Percentiles rank a stretch among this genome's conserved stretches.
Conservation (phyloP, 2,888 invertebrate species). For the Mimas tiliae region DNA sequence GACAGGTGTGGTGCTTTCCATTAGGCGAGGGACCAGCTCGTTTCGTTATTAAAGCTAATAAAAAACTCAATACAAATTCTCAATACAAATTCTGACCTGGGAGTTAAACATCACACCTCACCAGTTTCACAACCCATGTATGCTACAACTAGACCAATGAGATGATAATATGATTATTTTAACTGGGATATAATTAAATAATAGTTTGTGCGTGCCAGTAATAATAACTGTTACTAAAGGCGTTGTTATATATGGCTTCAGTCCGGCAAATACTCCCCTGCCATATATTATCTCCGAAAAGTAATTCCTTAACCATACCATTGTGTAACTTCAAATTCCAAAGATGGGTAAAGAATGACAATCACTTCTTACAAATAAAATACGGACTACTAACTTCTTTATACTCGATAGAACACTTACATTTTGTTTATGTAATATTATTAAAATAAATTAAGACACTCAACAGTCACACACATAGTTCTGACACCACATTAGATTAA, state of each 20-base stretch:
- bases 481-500: too few relatives aligned
- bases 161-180: neutral
- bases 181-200: neutral
- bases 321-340: neutral
- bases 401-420: neutral
- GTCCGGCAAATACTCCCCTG: neutral
- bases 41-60: too few relatives aligned
- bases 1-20: too few relatives aligned
- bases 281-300: neutral
- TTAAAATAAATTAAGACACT: too few relatives aligned
- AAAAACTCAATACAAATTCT: too few relatives aligned
- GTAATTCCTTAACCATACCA: neutral
- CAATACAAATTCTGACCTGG: too few relatives aligned
- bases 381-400: neutral
- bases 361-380: neutral
- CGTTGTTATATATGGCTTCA: neutral
- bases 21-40: too few relatives aligned
- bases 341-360: neutral
- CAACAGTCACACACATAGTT: too few relatives aligned
- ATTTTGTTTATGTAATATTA: neutral
- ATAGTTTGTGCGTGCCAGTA: constrained; percentile 2
- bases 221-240: neutral
- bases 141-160: neutral
- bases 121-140: neutral
- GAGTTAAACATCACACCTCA: neutral